phyloP scores from a whole-genome alignment of 2,797 vertebrate species.

The Sciurus vulgaris region DNA sequence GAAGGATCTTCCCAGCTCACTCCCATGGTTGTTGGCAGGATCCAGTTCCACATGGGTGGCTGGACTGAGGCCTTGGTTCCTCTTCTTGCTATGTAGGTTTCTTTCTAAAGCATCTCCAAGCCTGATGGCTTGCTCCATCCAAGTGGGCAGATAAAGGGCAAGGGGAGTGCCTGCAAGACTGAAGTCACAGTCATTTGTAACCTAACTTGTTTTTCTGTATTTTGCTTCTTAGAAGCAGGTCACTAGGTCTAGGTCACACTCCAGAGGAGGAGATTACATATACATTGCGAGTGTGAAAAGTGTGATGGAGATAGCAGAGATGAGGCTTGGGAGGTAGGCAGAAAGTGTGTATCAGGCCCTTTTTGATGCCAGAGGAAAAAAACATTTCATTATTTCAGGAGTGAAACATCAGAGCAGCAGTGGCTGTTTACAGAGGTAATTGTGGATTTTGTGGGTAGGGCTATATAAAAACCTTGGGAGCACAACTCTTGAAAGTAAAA shows the following conservation, averaged over 20 bases:
- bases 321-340: neutral
- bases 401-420: neutral
- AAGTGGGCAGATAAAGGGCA: neutral
- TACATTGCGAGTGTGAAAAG: neutral
- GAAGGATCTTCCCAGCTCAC: neutral
- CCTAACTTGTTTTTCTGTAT: neutral
- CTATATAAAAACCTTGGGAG: conserved; percentile 19
- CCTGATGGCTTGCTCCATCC: neutral
- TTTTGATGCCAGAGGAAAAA: neutral
- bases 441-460: neutral
- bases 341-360: neutral
- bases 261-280: neutral
- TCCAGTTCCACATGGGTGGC: neutral
- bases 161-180: neutral
- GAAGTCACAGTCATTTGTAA: neutral
- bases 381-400: neutral
- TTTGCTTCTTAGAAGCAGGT: neutral
- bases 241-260: neutral
- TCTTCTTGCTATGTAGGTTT: neutral
- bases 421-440: neutral
- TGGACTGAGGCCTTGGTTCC: neutral
- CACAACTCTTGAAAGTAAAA: conserved; percentile 30
- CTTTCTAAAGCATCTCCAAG: neutral
- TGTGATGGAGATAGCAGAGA: neutral
- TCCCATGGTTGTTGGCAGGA: neutral